These are phyloP conservation scores for Labia minor DNA, from an alignment of 2,888 invertebrate species.

Conservation along the genomic window DNA sequence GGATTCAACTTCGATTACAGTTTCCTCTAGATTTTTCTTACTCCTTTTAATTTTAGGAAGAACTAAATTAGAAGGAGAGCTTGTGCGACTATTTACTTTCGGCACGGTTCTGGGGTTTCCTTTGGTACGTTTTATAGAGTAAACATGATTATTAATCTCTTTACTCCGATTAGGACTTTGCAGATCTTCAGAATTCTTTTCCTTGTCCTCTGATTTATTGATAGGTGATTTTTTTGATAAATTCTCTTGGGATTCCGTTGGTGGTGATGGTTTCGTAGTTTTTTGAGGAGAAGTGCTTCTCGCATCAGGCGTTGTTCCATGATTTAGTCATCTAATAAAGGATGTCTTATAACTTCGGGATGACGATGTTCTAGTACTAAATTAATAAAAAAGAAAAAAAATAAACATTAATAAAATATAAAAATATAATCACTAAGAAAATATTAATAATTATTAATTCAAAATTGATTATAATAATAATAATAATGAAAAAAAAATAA, in stretches of 20 bases:
- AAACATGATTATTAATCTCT: not conserved
- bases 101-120: not conserved
- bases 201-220: too few relatives aligned
- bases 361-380: slow-evolving; percentile 23
- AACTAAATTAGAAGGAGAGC: not conserved
- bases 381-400: not conserved
- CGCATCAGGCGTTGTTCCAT: not conserved
- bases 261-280: not conserved
- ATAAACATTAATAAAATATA: too few relatives aligned
- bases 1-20: too few relatives aligned
- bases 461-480: too few relatives aligned
- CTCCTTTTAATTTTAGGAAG: not conserved
- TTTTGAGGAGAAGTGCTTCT: not conserved
- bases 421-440: too few relatives aligned
- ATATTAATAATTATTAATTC: too few relatives aligned
- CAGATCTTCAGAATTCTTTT: too few relatives aligned
- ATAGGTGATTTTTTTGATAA: too few relatives aligned
- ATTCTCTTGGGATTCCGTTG: too few relatives aligned
- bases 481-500: too few relatives aligned
- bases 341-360: slow-evolving; percentile 25
- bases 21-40: not conserved
- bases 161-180: not conserved
- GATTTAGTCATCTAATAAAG: slow-evolving; percentile 25
- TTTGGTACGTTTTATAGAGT: not conserved
- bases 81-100: not conserved